Evolutionary conservation across 2,113 vertebrate genomes (phyloP), one percentile per base, ranked within the genome.

Genomic region (Chloropsis cyanopogon): DNA sequence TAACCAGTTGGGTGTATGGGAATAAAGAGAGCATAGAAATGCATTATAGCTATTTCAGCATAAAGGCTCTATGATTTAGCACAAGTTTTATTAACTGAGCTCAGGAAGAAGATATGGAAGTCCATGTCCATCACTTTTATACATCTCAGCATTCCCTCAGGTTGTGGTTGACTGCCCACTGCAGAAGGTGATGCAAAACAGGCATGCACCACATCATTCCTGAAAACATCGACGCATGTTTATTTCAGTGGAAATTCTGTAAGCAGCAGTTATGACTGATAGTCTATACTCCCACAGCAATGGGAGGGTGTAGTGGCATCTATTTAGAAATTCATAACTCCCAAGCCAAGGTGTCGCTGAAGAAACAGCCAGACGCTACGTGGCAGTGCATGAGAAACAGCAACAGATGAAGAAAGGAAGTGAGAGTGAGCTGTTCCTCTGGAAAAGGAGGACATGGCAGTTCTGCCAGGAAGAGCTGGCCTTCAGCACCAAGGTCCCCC

Each of bases 141-240:
- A 14, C 17, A 20, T 63, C 37, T 71, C 12, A 8, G n/a, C 2
- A 0, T 66, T 86, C 24, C 25, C 13, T 82, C 47, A 53, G 16
- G 7, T 33, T 57, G 20, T 9, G 6, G 11, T 66, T 56, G 52
- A 25, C 54, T 88, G 33, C 23, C 41, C 26, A 14, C 42, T 44
- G 39, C 28, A 91, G 42, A 72, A 88, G 28, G 41, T 29, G 11
- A 26, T 57, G n/a, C 61, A 61, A 82, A 31, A 71, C 10, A 44
- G 29, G 12, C 11, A 26, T 4, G 19, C 1, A 42, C 8, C 23
- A n/a, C 1, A 0, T 23, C 14, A 24, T 44, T 68, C 42, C 84
- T 59, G 63, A 37, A 88, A 80, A 71, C 16, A 42, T 8, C 0
- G 0, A 22, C 1, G 0, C 4, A 6, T 35, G 20, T 13, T 20